Conservation (phyloP, 2,888 invertebrate genomes). For the Megastigmus dorsalis region DNA sequence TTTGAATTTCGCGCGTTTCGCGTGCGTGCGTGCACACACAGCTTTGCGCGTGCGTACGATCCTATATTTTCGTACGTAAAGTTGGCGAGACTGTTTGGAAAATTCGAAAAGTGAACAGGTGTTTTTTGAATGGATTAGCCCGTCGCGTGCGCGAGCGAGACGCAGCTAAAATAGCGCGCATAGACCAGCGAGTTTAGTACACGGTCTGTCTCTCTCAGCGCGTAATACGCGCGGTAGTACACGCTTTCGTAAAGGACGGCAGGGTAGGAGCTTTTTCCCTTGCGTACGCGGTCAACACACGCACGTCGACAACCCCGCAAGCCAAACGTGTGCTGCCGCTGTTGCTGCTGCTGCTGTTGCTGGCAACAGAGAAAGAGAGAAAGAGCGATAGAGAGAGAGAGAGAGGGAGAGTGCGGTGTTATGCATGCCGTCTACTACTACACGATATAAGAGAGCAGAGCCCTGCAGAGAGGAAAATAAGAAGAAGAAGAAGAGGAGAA, state of each 20-base stretch:
- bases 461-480: no score
- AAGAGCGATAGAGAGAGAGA: background rate
- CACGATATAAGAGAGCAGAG: no score
- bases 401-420: no score
- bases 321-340: background rate
- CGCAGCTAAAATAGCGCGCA: background rate
- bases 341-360: no score
- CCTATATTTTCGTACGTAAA: no score
- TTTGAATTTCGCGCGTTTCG: slow-evolving; percentile 37
- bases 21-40: no score
- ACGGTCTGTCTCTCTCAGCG: background rate
- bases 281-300: no score
- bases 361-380: no score
- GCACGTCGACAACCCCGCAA: background rate
- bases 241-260: no score
- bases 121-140: slow-evolving; percentile 81
- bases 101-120: slow-evolving; percentile 84
- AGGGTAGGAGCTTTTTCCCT: background rate
- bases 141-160: background rate
- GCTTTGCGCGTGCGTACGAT: slow-evolving; percentile 11
- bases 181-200: no score
- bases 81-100: slow-evolving; percentile 80
- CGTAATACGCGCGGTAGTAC: no score
- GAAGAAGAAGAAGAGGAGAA: background rate
- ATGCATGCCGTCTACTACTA: no score